phyloP scores from a whole-genome alignment of 2,797 vertebrate species.

The Leucoraja ocellata region DNA sequence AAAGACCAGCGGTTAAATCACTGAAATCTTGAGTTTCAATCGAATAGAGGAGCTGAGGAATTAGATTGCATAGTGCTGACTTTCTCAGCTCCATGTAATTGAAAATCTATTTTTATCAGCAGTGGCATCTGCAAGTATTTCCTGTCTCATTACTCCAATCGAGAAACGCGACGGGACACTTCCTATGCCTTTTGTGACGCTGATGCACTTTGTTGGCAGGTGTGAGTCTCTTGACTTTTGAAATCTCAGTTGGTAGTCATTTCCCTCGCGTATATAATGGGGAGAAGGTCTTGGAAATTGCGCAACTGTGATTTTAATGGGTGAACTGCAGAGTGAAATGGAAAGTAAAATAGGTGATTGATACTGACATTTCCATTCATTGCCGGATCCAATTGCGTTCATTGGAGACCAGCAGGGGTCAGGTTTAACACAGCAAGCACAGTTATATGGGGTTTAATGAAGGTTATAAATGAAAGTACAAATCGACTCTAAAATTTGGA shows the following conservation, averaged over 20 bases:
- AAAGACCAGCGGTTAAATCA: neutral
- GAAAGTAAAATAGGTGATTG: neutral
- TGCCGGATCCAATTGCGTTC: no score
- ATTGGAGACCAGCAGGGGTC: neutral
- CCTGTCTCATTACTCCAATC: no score
- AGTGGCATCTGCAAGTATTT: no score
- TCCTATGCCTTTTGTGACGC: no score
- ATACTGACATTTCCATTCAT: neutral
- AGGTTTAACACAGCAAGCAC: no score
- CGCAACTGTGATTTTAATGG: neutral
- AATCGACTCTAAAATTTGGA: no score
- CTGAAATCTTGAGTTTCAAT: neutral
- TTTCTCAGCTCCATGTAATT: no score
- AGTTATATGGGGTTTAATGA: neutral
- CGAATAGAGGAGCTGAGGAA: neutral
- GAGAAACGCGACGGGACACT: no score
- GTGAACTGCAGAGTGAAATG: neutral
- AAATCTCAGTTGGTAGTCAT: neutral
- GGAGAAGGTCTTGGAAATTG: neutral
- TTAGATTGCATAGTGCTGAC: neutral
- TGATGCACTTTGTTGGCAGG: no score
- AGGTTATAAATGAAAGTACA: neutral
- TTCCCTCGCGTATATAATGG: neutral
- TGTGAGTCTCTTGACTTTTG: neutral
- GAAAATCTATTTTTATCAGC: no score